Evolutionary conservation across 2,797 vertebrate species (phyloP).

Genomic region (Betta splendens): DNA sequence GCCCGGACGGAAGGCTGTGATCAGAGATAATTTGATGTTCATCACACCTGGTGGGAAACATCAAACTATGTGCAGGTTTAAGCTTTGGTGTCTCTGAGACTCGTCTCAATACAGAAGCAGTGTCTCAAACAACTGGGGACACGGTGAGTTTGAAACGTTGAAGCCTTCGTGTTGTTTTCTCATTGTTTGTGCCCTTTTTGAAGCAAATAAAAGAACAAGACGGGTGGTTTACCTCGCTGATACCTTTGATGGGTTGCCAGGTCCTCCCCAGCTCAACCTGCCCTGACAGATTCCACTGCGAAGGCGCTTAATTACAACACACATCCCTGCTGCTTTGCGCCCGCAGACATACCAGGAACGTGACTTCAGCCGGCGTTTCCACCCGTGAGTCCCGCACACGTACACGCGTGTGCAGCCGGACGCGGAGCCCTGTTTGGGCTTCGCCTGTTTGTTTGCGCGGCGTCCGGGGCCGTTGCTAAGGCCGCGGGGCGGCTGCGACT

Average conservation of each 20-base stretch:
- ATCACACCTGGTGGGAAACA: slow-evolving; percentile 49
- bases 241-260: slow-evolving; percentile 63
- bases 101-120: not conserved
- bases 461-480: slow-evolving; percentile 57
- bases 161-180: slow-evolving; percentile 27
- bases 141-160: not conserved
- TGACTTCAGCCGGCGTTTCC: slow-evolving; percentile 53
- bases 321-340: slow-evolving; percentile 48
- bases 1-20: slow-evolving; percentile 54
- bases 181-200: slow-evolving; percentile 32
- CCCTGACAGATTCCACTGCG: slow-evolving; percentile 65
- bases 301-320: slow-evolving; percentile 68
- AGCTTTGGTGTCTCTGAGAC: not conserved
- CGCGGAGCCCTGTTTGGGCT: slow-evolving; percentile 41
- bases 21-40: slow-evolving; percentile 37
- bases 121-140: slow-evolving; percentile 6
- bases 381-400: slow-evolving; percentile 4
- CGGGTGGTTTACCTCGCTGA: slow-evolving; percentile 29
- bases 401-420: slow-evolving; percentile 7
- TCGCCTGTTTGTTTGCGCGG: slow-evolving; percentile 50
- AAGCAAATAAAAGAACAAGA: slow-evolving; percentile 40
- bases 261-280: slow-evolving; percentile 59
- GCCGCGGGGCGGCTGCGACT: slow-evolving; percentile 59
- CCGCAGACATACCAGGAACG: slow-evolving; percentile 70
- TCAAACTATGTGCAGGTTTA: slow-evolving; percentile 11